Evolutionary conservation across 2,888 invertebrate species (phyloP), one percentile per base, ranked within the genome.

Genomic region (Apamea monoglypha): DNA sequence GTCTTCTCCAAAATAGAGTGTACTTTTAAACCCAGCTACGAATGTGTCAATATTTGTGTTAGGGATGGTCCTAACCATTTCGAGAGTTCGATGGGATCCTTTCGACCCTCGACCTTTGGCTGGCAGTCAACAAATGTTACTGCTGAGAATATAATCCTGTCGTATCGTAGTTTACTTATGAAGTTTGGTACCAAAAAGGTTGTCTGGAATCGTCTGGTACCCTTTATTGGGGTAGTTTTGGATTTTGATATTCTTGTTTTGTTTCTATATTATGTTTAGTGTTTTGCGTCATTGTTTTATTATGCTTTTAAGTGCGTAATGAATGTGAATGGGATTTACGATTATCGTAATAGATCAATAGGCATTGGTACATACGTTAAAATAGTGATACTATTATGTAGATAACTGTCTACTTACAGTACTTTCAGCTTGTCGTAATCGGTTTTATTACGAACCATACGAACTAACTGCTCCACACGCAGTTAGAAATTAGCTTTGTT

Each of bases 21-120:
- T 71, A 75, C 76, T 63, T 80, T 80, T 70, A 83, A 87, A 73
- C 83, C 66, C 56, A 14, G 67, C 47, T 72, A 25, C 61, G 72
- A 63, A 75, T 80, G 74, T 74, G 61, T 84, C 69, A 84, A 85
- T 87, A 87, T 87, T 85, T 87, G 80, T 77, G 18, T 73, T 80
- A 32, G 50, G 59, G 83, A 85, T 83, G 76, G 74, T 80, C 59
- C 66, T 61, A 75, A 78, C 83, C 73, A 36, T 85, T 78, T 69
- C 66, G 32, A 77, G 74, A 63, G 66, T 75, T 76, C 66, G 53
- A 56, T 61, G 61, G 56, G 61, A 50, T 77, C 80, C 59, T 16
- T 63, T 67, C 29, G 80, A 83, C 74, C 74, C 68, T 50, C 80
- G 71, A 85, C 87, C 76, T 85, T 80, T 72, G 74, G 47, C 25